Evolutionary conservation across 2,797 vertebrate species (phyloP).

Genomic region (Paratrypauchen microcephalus): DNA sequence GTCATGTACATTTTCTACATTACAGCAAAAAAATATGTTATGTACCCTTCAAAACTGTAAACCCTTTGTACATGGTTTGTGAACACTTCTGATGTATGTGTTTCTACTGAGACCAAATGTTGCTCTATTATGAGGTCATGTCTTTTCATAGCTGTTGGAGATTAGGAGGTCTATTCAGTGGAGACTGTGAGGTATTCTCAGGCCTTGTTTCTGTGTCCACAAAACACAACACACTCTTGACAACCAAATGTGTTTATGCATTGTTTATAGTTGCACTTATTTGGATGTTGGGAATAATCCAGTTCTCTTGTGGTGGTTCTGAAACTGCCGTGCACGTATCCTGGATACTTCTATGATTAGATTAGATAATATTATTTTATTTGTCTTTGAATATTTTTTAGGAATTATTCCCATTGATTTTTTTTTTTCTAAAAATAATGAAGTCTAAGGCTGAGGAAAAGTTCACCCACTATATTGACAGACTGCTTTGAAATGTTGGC

Average conservation of each 20-base stretch:
- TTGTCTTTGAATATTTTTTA: background rate
- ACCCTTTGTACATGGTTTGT: constrained; percentile 33
- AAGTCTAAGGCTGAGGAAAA: background rate
- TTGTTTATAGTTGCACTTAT: constrained; percentile 35
- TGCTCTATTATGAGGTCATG: constrained; percentile 73
- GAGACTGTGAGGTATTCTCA: constrained; percentile 62
- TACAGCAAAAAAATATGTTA: background rate
- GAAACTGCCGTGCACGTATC: background rate
- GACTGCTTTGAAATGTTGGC: background rate
- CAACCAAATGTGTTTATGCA: constrained; percentile 46
- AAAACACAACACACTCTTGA: constrained; percentile 62
- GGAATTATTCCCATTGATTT: background rate
- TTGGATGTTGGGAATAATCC: background rate
- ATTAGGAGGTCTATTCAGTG: constrained; percentile 66
- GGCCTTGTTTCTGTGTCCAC: constrained; percentile 56
- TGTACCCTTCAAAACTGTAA: background rate
- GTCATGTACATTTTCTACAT: background rate
- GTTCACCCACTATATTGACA: background rate
- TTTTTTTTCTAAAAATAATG: background rate
- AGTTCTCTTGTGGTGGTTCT: background rate
- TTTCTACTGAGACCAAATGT: constrained; percentile 57
- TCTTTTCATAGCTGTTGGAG: constrained; percentile 67
- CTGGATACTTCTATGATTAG: background rate
- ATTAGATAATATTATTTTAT: background rate
- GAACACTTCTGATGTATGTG: constrained; percentile 68